phyloP scores from a whole-genome alignment of 2,113 vertebrate genomes.

The Balaeniceps rex region DNA sequence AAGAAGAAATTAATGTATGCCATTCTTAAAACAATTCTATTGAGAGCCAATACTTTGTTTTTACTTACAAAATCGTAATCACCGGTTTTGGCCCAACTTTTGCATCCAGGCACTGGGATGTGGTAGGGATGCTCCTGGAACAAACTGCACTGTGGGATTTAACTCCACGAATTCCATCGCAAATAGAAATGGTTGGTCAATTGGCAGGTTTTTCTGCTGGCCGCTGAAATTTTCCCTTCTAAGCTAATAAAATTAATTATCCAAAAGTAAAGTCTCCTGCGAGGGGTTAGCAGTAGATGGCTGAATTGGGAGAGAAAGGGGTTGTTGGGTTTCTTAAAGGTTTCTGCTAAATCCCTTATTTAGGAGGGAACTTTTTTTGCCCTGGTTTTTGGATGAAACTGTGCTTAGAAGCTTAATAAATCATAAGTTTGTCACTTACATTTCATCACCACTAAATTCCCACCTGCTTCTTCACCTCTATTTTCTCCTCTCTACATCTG shows the following conservation, averaged over 20 bases:
- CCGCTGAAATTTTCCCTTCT: neutral
- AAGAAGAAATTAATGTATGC: neutral
- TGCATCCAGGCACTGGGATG: neutral
- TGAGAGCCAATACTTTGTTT: neutral
- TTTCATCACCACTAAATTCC: neutral
- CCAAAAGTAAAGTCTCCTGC: neutral
- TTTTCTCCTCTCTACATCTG: neutral
- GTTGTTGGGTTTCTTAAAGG: neutral
- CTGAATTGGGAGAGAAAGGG: neutral
- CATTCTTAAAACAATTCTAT: neutral
- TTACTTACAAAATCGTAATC: neutral
- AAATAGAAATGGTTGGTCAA: neutral
- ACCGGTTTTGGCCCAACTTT: neutral
- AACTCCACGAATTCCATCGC: neutral
- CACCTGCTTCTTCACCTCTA: neutral
- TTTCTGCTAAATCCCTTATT: neutral
- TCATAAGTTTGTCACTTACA: neutral
- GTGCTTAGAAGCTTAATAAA: neutral
- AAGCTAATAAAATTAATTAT: constrained; percentile 43
- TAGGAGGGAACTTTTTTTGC: neutral
- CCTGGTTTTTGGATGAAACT: neutral
- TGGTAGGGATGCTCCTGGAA: neutral
- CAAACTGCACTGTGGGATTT: neutral
- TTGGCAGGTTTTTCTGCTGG: neutral
- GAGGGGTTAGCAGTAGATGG: neutral